A percentile compares a stretch with the other conserved stretches of the same genome.
Conservation (phyloP, 2,888 invertebrate species). For the Pocota personata region DNA sequence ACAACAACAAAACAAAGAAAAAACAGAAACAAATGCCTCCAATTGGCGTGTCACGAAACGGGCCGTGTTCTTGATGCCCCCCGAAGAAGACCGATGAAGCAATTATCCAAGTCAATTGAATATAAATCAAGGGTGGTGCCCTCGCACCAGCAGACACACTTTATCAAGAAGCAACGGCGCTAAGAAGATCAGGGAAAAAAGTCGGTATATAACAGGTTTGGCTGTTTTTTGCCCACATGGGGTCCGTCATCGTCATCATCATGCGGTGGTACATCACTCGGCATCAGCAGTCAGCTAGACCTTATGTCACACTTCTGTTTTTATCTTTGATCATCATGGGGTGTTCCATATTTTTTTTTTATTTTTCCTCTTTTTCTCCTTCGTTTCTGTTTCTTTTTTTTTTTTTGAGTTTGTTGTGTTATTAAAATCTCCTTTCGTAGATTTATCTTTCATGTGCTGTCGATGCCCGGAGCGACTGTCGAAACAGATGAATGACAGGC, state of each 20-base stretch:
- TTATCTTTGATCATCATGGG: conserved; percentile 68
- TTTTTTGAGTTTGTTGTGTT: conserved; percentile 15
- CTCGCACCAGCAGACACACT: conserved; percentile 32
- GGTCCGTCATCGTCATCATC: conserved; percentile 41
- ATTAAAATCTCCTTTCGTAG: conserved; percentile 44
- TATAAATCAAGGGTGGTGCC: conserved; percentile 69
- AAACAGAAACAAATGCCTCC: conserved; percentile 16
- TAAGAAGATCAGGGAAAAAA: conserved; percentile 43
- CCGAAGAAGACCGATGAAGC: conserved; percentile 53
- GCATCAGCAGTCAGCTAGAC: conserved; percentile 49
- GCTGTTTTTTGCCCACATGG: conserved; percentile 58
- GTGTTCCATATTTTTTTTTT: conserved; percentile 34
- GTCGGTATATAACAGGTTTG: conserved; percentile 51
- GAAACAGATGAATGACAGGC: conserved; percentile 67
- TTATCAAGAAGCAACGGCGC: conserved; percentile 44
- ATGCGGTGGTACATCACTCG: conserved; percentile 49
- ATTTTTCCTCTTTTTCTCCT: background rate
- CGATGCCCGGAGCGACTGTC: conserved; percentile 53
- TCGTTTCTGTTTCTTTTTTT: background rate
- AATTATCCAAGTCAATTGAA: conserved; percentile 70
- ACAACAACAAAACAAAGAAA: background rate
- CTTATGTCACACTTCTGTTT: conserved; percentile 70
- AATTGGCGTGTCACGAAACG: conserved; percentile 45
- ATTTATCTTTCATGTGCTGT: conserved; percentile 42
- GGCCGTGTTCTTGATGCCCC: conserved; percentile 2